Base-by-base conservation (phyloP, 2,797 vertebrate species). In the Sebastiscus albofasciatus region DNA sequence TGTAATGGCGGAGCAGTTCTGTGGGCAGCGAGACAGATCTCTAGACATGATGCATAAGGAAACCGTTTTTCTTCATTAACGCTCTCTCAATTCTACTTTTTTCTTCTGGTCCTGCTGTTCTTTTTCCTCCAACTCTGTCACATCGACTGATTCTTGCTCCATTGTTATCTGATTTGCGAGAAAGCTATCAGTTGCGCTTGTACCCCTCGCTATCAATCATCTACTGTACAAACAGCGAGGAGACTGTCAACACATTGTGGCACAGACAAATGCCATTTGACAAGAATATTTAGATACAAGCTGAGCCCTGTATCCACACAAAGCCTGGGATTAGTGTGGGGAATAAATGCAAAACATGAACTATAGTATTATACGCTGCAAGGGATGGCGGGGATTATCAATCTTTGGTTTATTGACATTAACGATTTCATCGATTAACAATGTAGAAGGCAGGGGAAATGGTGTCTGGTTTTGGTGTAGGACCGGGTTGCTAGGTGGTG, bases 141-240 rank as follows among this genome's bases (percentile, higher is more conserved):
- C 69, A 55, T 73, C 39, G 22, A 6, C 75, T 73, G 59, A 68
- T 64, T 76, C 34, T 49, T 31, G 39, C 10, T 64, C 65, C 26
- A n/a, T 78, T 75, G 72, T 68, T 79, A 13, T 78, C 70, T 72
- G 65, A 61, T 74, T 75, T 49, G 74, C 70, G 67, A n/a, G 42
- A 72, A 79, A 76, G 73, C 68, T 73, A 85, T 90, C 77, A 65
- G 64, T 72, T 65, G 31, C n/a, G 26, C 56, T 74, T 39, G 27
- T 75, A 67, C 65, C 58, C 58, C 59, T 54, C 13, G 10, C 73
- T 66, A 78, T 89, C 86, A 87, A 83, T 90, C 86, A 90, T 80
- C 80, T 54, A n/a, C 78, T 80, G 76, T 81, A 66, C 69, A 84
- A 75, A 76, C 81, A 86, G 67, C 78, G 67, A 39, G 31, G 75